These are phyloP conservation scores for Oreortyx pictus DNA, from an alignment of 2,797 vertebrate species.

Conservation along the genomic window DNA sequence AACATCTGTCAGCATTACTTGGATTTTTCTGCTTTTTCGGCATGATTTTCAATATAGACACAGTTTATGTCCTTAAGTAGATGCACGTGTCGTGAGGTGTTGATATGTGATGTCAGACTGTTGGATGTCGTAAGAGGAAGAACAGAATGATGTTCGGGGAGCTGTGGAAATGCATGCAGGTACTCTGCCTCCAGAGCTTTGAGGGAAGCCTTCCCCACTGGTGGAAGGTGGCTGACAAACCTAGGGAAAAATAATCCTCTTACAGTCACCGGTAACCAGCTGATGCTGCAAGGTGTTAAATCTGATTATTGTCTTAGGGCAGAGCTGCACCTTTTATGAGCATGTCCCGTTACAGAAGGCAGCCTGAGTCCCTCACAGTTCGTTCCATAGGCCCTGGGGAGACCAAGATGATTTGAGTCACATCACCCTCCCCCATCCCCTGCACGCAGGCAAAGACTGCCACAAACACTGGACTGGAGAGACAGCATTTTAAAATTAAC, in stretches of 20 bases:
- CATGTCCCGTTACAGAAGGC: neutral
- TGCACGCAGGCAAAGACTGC: neutral
- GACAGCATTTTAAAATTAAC: neutral
- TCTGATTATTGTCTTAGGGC: slow-evolving; percentile 13
- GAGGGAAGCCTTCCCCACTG: neutral
- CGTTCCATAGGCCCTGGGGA: neutral
- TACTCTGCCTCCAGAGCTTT: neutral
- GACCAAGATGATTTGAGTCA: neutral
- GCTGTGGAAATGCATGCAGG: neutral
- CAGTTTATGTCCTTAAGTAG: neutral
- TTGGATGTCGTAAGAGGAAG: neutral
- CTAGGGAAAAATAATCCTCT: neutral
- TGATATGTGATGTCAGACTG: neutral
- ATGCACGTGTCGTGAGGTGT: accelerated
- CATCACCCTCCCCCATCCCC: neutral
- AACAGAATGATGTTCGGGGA: neutral
- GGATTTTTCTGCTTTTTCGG: neutral
- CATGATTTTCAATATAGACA: neutral
- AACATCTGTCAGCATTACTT: neutral
- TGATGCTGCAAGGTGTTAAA: slow-evolving; percentile 5
- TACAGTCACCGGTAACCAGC: neutral
- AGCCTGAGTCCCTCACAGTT: neutral
- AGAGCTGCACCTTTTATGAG: neutral
- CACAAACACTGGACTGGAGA: neutral
- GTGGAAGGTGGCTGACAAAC: neutral